These are phyloP conservation scores for Rotaria socialis DNA, from an alignment of 2,888 invertebrate genomes.

Conservation along the genomic window DNA sequence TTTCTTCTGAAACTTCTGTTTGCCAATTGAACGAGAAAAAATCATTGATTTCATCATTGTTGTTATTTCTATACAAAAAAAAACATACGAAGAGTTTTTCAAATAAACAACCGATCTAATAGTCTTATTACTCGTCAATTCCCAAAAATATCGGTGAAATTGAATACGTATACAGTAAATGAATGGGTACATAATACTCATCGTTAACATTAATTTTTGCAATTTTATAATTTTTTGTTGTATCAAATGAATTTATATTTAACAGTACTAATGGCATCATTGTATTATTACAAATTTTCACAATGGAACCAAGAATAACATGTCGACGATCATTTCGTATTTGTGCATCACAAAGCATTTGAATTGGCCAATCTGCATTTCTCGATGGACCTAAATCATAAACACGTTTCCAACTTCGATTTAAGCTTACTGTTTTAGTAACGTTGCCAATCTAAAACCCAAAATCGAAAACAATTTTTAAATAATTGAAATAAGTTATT, in stretches of 20 bases:
- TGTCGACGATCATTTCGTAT: not conserved
- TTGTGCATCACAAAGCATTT: constrained; percentile 7
- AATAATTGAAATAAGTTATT: too few relatives aligned
- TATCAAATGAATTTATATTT: not conserved
- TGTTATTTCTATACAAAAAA: too few relatives aligned
- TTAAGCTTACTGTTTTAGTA: not conserved
- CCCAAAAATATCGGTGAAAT: not conserved
- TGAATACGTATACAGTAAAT: not conserved
- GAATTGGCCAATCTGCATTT: not conserved
- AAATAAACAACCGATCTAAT: too few relatives aligned
- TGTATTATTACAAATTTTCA: constrained; percentile 14
- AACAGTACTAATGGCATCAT: not conserved
- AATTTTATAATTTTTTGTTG: not conserved
- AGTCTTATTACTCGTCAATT: not conserved
- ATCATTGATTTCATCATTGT: not conserved
- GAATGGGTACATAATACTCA: not conserved
- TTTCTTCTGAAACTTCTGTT: not conserved
- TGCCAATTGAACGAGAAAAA: constrained; percentile 22
- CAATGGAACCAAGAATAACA: constrained; percentile 13
- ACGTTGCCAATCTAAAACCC: not conserved
- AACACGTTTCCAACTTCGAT: not conserved
- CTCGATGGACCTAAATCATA: not conserved
- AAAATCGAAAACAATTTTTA: too few relatives aligned
- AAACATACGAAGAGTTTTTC: too few relatives aligned
- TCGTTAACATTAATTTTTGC: not conserved